A percentile compares a stretch with the other conserved stretches of the same genome.
These are phyloP conservation scores for Crenichthys baileyi DNA, from an alignment of 2,797 vertebrate genomes.

Conservation along the genomic window DNA sequence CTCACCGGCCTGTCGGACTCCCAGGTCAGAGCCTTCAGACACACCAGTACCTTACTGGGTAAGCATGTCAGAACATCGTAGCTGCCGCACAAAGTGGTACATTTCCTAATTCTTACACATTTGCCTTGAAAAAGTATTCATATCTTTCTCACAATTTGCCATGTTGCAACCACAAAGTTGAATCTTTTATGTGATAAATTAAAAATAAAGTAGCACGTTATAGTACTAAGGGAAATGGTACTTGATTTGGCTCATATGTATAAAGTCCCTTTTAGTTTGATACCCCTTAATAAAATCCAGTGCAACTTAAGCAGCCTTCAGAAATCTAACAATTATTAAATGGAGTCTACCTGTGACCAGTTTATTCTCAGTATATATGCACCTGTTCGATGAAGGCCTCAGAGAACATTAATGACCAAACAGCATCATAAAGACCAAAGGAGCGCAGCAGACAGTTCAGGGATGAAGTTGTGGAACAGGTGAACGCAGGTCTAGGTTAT, in stretches of 20 bases:
- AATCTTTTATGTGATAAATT: too few relatives aligned
- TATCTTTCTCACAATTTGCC: too few relatives aligned
- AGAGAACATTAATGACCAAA: not conserved
- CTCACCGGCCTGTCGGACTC: slow-evolving; percentile 91
- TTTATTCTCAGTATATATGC: not conserved
- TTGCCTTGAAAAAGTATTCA: not conserved
- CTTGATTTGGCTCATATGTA: not conserved
- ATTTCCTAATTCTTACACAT: not conserved
- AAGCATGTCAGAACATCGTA: slow-evolving; percentile 36
- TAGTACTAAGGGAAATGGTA: not conserved
- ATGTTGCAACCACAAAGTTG: too few relatives aligned
- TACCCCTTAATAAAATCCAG: not conserved
- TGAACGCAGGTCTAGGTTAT: too few relatives aligned
- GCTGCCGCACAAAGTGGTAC: not conserved
- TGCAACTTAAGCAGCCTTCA: not conserved
- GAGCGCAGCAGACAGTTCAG: too few relatives aligned
- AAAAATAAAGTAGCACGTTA: not conserved
- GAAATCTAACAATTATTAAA: not conserved
- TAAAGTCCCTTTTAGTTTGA: not conserved
- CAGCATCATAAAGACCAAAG: too few relatives aligned
- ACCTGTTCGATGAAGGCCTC: too few relatives aligned
- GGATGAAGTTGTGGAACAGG: too few relatives aligned
- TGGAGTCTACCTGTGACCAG: not conserved
- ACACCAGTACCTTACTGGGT: slow-evolving; percentile 92
- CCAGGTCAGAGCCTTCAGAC: slow-evolving; percentile 93